Base-by-base conservation (phyloP, 2,797 vertebrate species). In the Borostomias antarcticus region DNA sequence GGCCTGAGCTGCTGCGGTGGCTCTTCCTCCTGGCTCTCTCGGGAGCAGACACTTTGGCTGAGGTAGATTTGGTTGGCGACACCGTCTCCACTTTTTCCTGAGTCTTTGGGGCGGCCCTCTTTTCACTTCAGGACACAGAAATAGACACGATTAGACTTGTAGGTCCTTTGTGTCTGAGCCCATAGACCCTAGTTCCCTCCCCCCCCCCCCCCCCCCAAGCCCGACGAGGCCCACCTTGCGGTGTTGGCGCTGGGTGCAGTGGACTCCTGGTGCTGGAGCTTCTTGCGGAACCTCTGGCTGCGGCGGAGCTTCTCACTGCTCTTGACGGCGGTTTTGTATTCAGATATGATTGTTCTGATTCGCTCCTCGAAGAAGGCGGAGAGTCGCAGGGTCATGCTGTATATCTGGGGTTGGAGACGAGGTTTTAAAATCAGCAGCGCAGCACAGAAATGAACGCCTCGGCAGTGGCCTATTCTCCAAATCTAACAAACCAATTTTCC, bases 311-410 rank as follows among this genome's bases (percentile, higher is more conserved):
- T 93, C 47, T 94, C 91, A 9, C 89, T 96, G 82, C 94, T 94
- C 81, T 96, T 98, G 63, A 96, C 82, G n/a, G 94, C 93, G 2
- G 93, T 94, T 91, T 93, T 98, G 87, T 95, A 97, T 75, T 98
- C 95, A 0, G 94, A 96, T 81, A 95, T 92, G 75, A 98, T 94
- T 75, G 91, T 93, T 81, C 94, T 88, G 83, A 98, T 96, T 73
- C 93, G 92, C 85, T 97, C 95, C 83, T 98, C 96, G 63, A 98
- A 96, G 70, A 98, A 93, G 5, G 96, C 96, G 50, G 97, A 96
- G 47, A 98, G 86, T 47, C 96, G 94, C 88, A 98, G 82, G 2
- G 95, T 98, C 98, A 99, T 98, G 21, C 96, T 98, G 66, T 98
- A 98, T 85, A 98, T 99, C 98, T 98, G 74, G 30, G n/a, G n/a